A percentile compares a stretch with the other conserved stretches of the same genome.
Conservation (phyloP, 92 coral and sea anemone genomes). For the Meandrina meandrites region DNA sequence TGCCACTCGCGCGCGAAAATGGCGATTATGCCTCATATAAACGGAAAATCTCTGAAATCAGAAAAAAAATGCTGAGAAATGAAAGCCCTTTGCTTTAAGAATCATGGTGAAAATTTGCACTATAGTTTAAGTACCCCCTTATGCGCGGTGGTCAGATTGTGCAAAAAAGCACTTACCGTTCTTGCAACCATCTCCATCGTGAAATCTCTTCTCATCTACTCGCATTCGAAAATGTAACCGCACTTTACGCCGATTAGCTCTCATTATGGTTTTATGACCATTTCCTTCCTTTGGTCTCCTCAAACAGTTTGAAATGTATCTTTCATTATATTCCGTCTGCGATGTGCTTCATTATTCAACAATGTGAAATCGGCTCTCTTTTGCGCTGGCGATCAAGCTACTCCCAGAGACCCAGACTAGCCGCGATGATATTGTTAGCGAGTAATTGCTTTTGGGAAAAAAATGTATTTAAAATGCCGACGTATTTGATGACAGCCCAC, state of each 20-base stretch:
- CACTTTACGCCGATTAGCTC: slow-evolving; percentile 15
- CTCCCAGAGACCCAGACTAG: background rate
- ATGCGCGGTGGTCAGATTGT: background rate
- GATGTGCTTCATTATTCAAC: slow-evolving; percentile 7
- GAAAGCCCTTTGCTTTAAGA: background rate
- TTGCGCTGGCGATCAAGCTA: background rate
- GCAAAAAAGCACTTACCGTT: slow-evolving; percentile 8
- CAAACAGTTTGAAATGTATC: slow-evolving; percentile 21
- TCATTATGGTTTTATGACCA: slow-evolving; percentile 34
- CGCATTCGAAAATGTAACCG: slow-evolving; percentile 39
- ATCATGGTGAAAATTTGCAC: background rate
- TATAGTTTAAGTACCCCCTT: background rate
- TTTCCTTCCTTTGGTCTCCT: slow-evolving; percentile 11
- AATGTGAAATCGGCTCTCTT: background rate
- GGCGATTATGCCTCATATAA: background rate
- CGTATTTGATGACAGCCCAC: slow-evolving; percentile 30
- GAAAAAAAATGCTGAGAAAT: background rate
- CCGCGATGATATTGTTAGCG: slow-evolving; percentile 34
- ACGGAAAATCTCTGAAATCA: background rate
- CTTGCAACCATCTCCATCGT: slow-evolving; percentile 14
- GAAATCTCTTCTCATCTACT: slow-evolving; percentile 12
- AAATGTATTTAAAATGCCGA: slow-evolving; percentile 42
- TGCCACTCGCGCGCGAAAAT: slow-evolving; percentile 19
- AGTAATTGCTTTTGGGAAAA: slow-evolving; percentile 32
- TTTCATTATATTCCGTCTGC: slow-evolving; percentile 12